A percentile compares a stretch with the other conserved stretches of the same genome.
Conservation (phyloP, 1,140 invertebrate species). For the Papilio aristodemus region DNA sequence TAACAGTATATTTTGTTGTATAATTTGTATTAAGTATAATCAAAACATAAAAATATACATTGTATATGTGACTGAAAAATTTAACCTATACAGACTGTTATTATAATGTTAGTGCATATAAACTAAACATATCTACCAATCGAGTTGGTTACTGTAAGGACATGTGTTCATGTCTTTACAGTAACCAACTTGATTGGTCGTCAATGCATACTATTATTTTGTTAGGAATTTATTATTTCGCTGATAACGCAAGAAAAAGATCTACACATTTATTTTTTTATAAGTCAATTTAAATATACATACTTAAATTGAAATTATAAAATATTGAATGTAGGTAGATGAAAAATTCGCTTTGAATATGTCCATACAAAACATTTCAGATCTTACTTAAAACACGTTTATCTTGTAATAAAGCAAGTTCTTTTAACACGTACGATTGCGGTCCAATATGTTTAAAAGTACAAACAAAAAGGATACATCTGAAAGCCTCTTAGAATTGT, state of each 20-base stretch:
- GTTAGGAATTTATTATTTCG: neutral
- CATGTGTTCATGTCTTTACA: too few relatives aligned
- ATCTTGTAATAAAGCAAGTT: neutral
- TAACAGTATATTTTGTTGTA: too few relatives aligned
- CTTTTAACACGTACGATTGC: neutral
- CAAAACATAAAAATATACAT: too few relatives aligned
- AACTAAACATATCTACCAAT: too few relatives aligned
- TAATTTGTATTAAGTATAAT: too few relatives aligned
- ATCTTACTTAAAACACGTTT: neutral
- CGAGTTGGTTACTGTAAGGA: too few relatives aligned
- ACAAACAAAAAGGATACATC: slow-evolving; percentile 79
- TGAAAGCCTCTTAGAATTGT: slow-evolving; percentile 82
- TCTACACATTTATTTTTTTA: neutral
- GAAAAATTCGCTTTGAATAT: neutral
- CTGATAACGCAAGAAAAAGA: neutral
- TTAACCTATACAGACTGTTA: too few relatives aligned
- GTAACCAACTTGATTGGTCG: too few relatives aligned
- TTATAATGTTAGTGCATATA: too few relatives aligned
- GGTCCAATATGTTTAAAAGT: neutral
- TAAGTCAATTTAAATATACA: neutral
- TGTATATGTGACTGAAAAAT: too few relatives aligned
- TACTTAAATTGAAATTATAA: neutral
- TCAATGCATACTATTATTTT: too few relatives aligned
- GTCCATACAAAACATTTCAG: neutral
- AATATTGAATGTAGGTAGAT: neutral